These are phyloP conservation scores for Piscicola geometra DNA, from an alignment of 2,888 invertebrate species.

Conservation along the genomic window DNA sequence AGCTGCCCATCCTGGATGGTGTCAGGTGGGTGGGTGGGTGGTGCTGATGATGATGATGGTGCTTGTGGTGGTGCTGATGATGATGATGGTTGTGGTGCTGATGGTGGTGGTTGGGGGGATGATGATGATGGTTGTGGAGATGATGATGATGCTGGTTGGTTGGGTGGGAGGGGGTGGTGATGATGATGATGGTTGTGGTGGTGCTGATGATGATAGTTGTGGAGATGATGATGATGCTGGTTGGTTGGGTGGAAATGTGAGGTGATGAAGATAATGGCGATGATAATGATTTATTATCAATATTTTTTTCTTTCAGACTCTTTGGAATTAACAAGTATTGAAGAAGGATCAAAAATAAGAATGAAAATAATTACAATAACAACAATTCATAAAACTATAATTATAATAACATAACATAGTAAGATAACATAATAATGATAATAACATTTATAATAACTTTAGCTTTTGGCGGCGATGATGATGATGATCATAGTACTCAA, in stretches of 20 bases:
- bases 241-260: not conserved
- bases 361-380: no score
- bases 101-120: not conserved
- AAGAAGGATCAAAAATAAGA: not conserved
- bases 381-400: not conserved
- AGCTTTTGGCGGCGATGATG: no score
- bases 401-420: not conserved
- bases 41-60: not conserved
- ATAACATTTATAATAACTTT: not conserved
- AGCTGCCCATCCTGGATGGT: constrained; percentile 51
- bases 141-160: not conserved
- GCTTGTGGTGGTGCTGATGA: not conserved
- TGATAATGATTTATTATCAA: not conserved
- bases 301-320: not conserved
- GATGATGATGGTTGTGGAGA: not conserved
- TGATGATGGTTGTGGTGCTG: not conserved
- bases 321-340: constrained; percentile 12
- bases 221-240: not conserved
- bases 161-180: not conserved
- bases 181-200: not conserved
- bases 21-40: constrained; percentile 41
- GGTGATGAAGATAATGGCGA: not conserved
- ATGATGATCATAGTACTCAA: no score
- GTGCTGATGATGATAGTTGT: not conserved
- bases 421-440: not conserved